phyloP scores from a whole-genome alignment of 2,797 vertebrate genomes.

The Chelon auratus region DNA sequence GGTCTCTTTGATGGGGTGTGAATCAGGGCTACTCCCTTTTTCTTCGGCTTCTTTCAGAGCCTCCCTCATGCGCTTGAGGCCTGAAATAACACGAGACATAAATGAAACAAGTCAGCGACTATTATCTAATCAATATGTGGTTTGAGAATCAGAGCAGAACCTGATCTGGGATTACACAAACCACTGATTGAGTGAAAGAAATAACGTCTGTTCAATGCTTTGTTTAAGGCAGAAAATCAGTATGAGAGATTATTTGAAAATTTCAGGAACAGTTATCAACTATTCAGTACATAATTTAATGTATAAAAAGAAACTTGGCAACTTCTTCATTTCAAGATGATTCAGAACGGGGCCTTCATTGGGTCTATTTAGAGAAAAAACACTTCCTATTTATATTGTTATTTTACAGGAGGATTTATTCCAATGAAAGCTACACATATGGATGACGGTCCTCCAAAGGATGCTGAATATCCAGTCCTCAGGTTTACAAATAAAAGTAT shows the following conservation, averaged over 20 bases:
- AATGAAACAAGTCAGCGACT: conserved; percentile 17
- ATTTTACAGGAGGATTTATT: too few relatives aligned
- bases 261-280: neutral
- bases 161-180: conserved; percentile 4
- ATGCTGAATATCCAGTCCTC: neutral
- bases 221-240: neutral
- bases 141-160: conserved; percentile 1
- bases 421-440: neutral
- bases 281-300: neutral
- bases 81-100: conserved; percentile 77
- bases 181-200: neutral
- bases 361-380: neutral
- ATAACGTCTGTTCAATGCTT: conserved; percentile 3
- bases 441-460: neutral
- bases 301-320: neutral
- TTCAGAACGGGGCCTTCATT: neutral
- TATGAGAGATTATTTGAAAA: neutral
- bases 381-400: too few relatives aligned
- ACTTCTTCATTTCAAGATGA: neutral
- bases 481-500: neutral
- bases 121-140: conserved; percentile 29
- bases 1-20: conserved; percentile 38
- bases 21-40: conserved; percentile 41
- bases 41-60: conserved; percentile 83
- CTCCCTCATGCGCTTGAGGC: conserved; percentile 88